Evolutionary conservation across 2,888 invertebrate genomes (phyloP).

Genomic region (Drosophila phalerata): DNA sequence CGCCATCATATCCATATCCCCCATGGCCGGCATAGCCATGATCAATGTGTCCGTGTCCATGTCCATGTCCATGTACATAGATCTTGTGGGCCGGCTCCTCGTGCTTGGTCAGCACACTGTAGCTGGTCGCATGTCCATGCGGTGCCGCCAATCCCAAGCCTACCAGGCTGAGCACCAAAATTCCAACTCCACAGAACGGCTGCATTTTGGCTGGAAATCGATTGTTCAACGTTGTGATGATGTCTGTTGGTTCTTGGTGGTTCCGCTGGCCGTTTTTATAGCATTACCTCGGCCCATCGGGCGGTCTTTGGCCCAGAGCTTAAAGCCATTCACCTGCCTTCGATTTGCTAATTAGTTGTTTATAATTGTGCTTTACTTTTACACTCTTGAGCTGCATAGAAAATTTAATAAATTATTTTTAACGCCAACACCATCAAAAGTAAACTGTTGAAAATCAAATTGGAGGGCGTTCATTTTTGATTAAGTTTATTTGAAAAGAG

Average conservation of each 20-base stretch:
- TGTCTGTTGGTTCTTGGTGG: slow-evolving; percentile 62
- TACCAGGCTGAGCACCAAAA: slow-evolving; percentile 53
- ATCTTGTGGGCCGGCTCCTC: slow-evolving; percentile 69
- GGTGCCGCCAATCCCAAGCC: slow-evolving; percentile 64
- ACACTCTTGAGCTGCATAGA: slow-evolving; percentile 46
- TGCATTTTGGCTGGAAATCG: slow-evolving; percentile 56
- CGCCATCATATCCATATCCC: slow-evolving; percentile 32
- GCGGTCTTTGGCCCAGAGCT: slow-evolving; percentile 41
- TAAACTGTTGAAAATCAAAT: slow-evolving; percentile 42
- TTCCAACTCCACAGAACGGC: slow-evolving; percentile 51
- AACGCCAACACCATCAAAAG: slow-evolving; percentile 18
- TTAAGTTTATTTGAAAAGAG: slow-evolving; percentile 2
- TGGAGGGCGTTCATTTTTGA: slow-evolving; percentile 37
- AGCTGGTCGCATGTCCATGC: slow-evolving; percentile 73
- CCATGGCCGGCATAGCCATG: slow-evolving; percentile 44
- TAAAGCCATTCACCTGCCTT: slow-evolving; percentile 45
- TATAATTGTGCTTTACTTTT: slow-evolving; percentile 48
- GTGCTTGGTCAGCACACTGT: slow-evolving; percentile 79
- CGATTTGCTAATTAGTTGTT: slow-evolving; percentile 63
- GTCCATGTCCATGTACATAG: slow-evolving; percentile 41
- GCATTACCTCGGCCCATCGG: slow-evolving; percentile 30
- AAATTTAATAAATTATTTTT: slow-evolving; percentile 50
- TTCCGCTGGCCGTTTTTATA: slow-evolving; percentile 51
- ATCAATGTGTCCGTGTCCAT: slow-evolving; percentile 42
- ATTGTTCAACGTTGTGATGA: slow-evolving; percentile 37